Conservation (phyloP, 2,888 invertebrate species). For the Meiosimyza platycephala region DNA sequence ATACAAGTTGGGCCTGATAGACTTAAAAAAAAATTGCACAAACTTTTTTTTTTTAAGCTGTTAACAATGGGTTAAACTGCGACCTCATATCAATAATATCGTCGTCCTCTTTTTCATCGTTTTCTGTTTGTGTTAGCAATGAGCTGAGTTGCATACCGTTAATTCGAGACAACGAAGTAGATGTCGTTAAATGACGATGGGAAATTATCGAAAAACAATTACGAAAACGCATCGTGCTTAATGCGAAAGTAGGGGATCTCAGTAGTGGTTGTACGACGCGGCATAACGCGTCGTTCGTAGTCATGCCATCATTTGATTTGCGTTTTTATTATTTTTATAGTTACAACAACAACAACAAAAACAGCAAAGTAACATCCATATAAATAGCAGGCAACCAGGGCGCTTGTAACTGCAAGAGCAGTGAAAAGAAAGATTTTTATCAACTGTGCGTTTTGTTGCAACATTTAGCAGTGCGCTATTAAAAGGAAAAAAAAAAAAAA, state of each 20-base stretch:
- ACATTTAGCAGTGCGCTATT: not conserved
- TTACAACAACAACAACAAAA: constrained; percentile 14
- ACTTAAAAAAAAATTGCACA: too few relatives aligned
- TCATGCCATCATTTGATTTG: constrained; percentile 26
- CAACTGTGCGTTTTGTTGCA: constrained; percentile 15
- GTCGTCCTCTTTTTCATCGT: not conserved
- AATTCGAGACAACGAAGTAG: constrained; percentile 20
- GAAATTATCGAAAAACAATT: constrained; percentile 61
- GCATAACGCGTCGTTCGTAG: constrained; percentile 28
- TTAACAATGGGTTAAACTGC: too few relatives aligned
- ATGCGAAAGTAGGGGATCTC: not conserved
- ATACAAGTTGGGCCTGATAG: too few relatives aligned
- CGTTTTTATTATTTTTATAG: constrained; percentile 27
- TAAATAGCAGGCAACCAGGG: constrained; percentile 36
- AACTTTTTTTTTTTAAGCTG: too few relatives aligned
- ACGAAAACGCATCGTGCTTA: not conserved
- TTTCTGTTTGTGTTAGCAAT: not conserved
- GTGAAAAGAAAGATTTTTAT: constrained; percentile 29
- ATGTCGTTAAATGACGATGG: constrained; percentile 43
- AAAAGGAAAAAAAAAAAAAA: too few relatives aligned
- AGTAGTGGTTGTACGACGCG: not conserved
- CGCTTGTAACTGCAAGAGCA: constrained; percentile 35
- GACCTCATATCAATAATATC: too few relatives aligned
- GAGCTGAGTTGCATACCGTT: not conserved
- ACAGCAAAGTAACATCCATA: constrained; percentile 15